These are phyloP conservation scores for Echeneis naucrates DNA, from an alignment of 2,797 vertebrate genomes.

Conservation along the genomic window DNA sequence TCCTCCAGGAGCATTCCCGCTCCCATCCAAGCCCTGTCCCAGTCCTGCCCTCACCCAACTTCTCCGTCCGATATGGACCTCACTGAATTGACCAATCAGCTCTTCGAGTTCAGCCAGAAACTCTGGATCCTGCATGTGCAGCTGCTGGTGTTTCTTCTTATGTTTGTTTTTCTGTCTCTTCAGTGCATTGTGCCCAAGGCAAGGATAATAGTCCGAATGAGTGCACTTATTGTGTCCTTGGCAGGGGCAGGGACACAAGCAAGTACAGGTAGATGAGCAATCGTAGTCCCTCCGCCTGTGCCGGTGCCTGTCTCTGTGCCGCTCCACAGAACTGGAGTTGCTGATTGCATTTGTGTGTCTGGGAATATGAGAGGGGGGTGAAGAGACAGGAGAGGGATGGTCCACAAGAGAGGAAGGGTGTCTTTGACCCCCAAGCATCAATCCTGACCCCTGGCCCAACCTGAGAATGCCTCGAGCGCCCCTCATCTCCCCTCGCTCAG, in stretches of 20 bases:
- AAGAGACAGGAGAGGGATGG: constrained; percentile 81
- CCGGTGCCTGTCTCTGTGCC: constrained; percentile 92
- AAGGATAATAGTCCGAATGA: constrained; percentile 71
- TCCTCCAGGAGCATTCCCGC: constrained; percentile 63
- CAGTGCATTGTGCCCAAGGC: constrained; percentile 89
- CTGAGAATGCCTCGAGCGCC: constrained; percentile 69
- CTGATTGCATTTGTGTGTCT: constrained; percentile 75
- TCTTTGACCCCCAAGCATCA: constrained; percentile 68
- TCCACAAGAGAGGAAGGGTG: constrained; percentile 85
- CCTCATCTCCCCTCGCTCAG: constrained; percentile 90
- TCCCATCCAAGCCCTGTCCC: constrained; percentile 68
- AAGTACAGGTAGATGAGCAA: constrained; percentile 78
- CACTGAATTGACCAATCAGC: constrained; percentile 89
- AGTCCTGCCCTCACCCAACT: constrained; percentile 75
- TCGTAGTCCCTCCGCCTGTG: constrained; percentile 91
- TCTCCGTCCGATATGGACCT: constrained; percentile 92
- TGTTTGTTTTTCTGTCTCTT: constrained; percentile 96
- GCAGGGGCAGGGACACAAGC: constrained; percentile 73
- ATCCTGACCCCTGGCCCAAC: constrained; percentile 68
- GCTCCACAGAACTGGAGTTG: constrained; percentile 62
- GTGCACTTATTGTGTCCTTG: constrained; percentile 75
- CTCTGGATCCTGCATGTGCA: constrained; percentile 92
- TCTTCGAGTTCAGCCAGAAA: constrained; percentile 95
- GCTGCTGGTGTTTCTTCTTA: constrained; percentile 96
- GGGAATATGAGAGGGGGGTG: constrained; percentile 66